These are phyloP conservation scores for Plectropomus leopardus DNA, from an alignment of 2,113 vertebrate genomes.

Conservation along the genomic window DNA sequence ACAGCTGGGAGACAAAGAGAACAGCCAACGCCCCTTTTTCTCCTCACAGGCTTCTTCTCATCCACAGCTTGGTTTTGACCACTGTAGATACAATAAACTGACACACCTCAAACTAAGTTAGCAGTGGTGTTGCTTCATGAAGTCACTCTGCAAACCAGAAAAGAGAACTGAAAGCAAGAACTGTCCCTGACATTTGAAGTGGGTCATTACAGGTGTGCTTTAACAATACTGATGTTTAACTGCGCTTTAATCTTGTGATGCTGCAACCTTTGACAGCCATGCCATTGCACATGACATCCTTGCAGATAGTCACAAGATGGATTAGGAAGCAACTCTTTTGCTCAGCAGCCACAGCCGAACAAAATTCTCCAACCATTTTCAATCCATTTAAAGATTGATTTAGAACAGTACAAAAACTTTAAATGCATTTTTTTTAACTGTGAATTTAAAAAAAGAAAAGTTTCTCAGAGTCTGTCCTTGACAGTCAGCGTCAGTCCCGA, in stretches of 20 bases:
- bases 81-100: not conserved
- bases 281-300: slow-evolving; percentile 7
- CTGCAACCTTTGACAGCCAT: not conserved
- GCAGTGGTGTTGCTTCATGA: not conserved
- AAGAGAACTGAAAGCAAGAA: not conserved
- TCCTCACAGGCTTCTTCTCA: not conserved
- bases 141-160: slow-evolving; percentile 1
- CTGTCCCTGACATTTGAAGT: not conserved
- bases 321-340: not conserved
- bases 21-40: slow-evolving; percentile 2
- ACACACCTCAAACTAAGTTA: not conserved
- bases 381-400: not conserved
- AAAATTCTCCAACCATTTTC: not conserved
- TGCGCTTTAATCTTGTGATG: not conserved
- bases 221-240: not conserved
- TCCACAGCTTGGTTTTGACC: not conserved
- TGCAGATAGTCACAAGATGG: not conserved
- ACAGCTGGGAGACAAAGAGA: slow-evolving; percentile 22
- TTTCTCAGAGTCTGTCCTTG: slow-evolving; percentile 32
- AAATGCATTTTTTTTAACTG: slow-evolving; percentile 27
- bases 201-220: not conserved
- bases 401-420: not conserved
- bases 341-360: slow-evolving; percentile 10
- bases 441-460: slow-evolving; percentile 13
- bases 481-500: slow-evolving; percentile 32